A percentile compares a stretch with the other conserved stretches of the same genome.
Conservation (phyloP, 2,113 vertebrate genomes). For the Nesospiza acunhae region DNA sequence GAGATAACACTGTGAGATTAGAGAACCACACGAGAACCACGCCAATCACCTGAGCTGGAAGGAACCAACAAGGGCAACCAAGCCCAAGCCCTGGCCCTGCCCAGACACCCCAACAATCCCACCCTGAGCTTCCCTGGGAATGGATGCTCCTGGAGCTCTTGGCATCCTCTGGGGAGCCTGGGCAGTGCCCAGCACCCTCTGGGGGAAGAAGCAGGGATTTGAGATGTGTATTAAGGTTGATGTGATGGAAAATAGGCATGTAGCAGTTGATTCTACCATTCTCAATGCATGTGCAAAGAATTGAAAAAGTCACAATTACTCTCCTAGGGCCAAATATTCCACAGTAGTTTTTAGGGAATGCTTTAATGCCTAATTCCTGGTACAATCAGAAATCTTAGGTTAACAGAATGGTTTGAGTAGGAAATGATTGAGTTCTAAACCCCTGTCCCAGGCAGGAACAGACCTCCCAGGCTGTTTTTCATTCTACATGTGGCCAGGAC, state of each 20-base stretch:
- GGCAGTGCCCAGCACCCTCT: neutral
- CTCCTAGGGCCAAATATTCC: neutral
- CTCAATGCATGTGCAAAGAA: neutral
- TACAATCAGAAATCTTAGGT: neutral
- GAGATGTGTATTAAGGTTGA: neutral
- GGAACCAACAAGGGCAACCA: no score
- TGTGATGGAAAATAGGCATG: neutral
- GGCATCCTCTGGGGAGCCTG: neutral
- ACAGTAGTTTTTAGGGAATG: neutral
- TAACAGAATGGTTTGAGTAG: neutral
- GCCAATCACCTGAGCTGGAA: neutral
- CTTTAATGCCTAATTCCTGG: neutral
- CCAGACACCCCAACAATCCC: neutral
- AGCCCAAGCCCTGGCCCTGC: neutral
- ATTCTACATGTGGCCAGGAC: neutral
- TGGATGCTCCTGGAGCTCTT: rapidly evolving
- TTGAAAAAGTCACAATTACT: neutral
- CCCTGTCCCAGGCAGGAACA: neutral
- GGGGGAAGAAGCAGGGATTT: neutral
- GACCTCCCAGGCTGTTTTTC: neutral
- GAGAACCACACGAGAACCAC: neutral
- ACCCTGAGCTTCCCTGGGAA: neutral
- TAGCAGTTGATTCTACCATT: neutral
- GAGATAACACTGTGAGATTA: neutral
- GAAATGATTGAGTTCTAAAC: neutral